Evolutionary conservation across 92 coral and sea anemone genomes (phyloP).

Genomic region (Virgularia gustaviana): DNA sequence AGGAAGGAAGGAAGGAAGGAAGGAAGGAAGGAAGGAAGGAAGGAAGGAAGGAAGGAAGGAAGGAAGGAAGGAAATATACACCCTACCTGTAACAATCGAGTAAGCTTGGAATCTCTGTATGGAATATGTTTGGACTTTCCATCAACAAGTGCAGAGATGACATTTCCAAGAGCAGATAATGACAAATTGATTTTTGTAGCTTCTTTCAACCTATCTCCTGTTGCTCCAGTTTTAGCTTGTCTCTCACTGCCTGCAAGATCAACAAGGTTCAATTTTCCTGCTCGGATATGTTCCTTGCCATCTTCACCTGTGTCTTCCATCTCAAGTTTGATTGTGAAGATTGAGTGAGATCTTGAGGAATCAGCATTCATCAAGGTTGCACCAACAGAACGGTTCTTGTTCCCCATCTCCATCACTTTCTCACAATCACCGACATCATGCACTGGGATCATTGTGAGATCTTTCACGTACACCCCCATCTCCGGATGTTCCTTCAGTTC

Average conservation of each 20-base stretch:
- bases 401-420: slow-evolving; percentile 93
- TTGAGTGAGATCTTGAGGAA: slow-evolving; percentile 95
- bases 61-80: not conserved
- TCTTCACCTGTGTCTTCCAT: slow-evolving; percentile 75
- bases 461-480: slow-evolving; percentile 88
- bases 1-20: too few species aligned
- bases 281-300: slow-evolving; percentile 91
- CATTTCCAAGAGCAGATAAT: slow-evolving; percentile 93
- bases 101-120: slow-evolving; percentile 91
- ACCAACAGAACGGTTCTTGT: slow-evolving; percentile 93
- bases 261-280: slow-evolving; percentile 91
- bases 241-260: slow-evolving; percentile 98
- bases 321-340: slow-evolving; percentile 82
- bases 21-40: too few species aligned
- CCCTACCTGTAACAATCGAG: slow-evolving; percentile 92
- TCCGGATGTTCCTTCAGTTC: slow-evolving; percentile 98
- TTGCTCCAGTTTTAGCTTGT: slow-evolving; percentile 95
- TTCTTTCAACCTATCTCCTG: slow-evolving; percentile 90
- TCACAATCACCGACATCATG: slow-evolving; percentile 75
- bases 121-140: slow-evolving; percentile 96
- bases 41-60: too few species aligned
- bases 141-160: slow-evolving; percentile 95
- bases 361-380: slow-evolving; percentile 98
- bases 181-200: slow-evolving; percentile 95
- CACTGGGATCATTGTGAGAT: slow-evolving; percentile 75